Base-by-base conservation (phyloP, 2,797 vertebrate genomes). In the Chelidonichthys spinosus region DNA sequence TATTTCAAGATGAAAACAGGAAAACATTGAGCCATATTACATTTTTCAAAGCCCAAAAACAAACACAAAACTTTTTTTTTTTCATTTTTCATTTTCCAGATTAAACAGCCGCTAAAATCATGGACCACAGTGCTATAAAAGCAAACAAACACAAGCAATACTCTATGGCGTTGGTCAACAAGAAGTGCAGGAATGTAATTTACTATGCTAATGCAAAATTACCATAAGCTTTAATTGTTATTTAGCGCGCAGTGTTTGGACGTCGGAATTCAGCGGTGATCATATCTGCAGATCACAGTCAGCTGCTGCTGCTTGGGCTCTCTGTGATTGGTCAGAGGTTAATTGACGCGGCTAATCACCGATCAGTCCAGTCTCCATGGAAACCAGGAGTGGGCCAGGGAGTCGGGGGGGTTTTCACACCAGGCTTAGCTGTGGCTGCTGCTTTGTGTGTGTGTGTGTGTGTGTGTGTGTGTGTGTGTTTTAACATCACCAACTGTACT, bases 321-420 rank as follows among this genome's bases (percentile, higher is more conserved):
- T 63, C 63, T 44, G 49, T 76, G 85, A 87, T 88, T 88, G 88
- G 85, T 85, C 85, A 78, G 78, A 81, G 88, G 85, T 89, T 89
- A 88, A 89, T 89, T 87, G 88, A 87, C 56, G 74, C 36, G 40
- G 78, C 84, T 87, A 89, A 89, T 89, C 87, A 89, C 80, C 71
- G 72, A 86, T 84, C 80, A 40, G 73, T 75, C 74, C 84, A 78
- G 85, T 89, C 84, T 87, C 88, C 88, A 86, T 89, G 85, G 88
- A 76, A 87, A 87, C 88, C 85, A 63, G 82, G 69, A 84, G 53
- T 64, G 36, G 61, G 76, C 59, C 70, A 74, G 74, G 62, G 52
- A 79, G 64, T 56, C 11, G 33, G 47, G 25, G 37, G 32, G 65
- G 63, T 46, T 49, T 62, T 79, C 71, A 35, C 77, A 44, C 64